Evolutionary conservation across 2,113 vertebrate species (phyloP), one percentile per base, ranked within the genome.

Genomic region (Halichoerus grypus): DNA sequence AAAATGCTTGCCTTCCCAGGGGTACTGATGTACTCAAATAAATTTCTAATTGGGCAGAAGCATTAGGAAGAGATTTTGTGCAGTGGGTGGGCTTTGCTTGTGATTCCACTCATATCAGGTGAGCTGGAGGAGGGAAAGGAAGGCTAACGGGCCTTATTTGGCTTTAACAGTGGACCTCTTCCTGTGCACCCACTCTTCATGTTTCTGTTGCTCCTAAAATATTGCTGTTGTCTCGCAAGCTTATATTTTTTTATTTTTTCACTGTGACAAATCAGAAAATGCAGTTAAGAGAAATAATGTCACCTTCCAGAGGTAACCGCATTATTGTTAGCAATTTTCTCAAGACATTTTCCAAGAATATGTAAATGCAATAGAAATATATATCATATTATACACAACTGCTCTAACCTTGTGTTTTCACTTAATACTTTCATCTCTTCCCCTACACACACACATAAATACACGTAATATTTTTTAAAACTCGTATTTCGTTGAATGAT

Each of bases 171-270:
- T 1, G 46, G 21, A 46, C 12, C 13, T 88, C 31, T 74, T 93
- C 26, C 63, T 26, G 6, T 16, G 0, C 10, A 8, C 6, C 31
- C 7, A 31, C 11, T 55, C 69, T 19, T 87, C 16, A 8, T 13
- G 39, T 51, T 22, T 39, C 36, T 49, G 15, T 24, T 59, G 57
- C 6, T 88, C 49, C 7, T 46, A 16, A 90, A 36, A 67, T 14
- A 69, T 33, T 14, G 6, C 5, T 65, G 11, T 61, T 26, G 19
- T 65, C 63, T 85, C 57, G 63, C 7, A 74, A 18, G 16, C 87
- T 69, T 46, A 46, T 83, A 63, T 49, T 16, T 59, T 63, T 57
- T 92, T 88, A 69, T 95, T 74, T 96, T 16, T 74, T 96, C n/a
- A 81, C 84, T 90, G n/a, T 33, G 33, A 53, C 13, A 88, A 88